Conservation (phyloP, 1,140 invertebrate genomes). For the Triops longicaudatus region DNA sequence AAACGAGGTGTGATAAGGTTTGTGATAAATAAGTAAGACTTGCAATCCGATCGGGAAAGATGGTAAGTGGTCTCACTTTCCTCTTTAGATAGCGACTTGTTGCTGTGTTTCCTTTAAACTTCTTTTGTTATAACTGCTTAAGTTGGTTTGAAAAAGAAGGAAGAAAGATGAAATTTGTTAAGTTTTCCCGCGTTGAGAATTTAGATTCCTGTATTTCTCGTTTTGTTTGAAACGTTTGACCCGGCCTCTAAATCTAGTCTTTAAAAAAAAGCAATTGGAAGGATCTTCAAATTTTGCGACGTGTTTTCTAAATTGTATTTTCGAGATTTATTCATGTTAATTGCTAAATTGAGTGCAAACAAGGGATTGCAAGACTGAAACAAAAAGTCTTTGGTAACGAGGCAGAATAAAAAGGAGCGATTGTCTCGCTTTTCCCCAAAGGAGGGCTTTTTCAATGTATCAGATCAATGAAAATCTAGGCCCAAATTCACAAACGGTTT, state of each 20-base stretch:
- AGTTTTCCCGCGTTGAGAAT: not conserved
- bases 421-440: not conserved
- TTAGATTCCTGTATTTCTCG: not conserved
- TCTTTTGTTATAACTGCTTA: not conserved
- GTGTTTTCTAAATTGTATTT: not conserved
- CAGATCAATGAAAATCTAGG: not conserved
- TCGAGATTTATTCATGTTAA: not conserved
- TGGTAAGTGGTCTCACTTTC: not conserved
- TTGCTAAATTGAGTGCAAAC: not conserved
- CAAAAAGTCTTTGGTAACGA: not conserved
- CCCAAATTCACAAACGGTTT: not conserved
- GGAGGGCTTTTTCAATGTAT: not conserved
- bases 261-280: not conserved
- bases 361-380: not conserved
- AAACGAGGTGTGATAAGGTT: constrained; percentile 3
- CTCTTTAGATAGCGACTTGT: not conserved
- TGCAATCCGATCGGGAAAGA: not conserved
- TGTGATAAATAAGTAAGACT: constrained; percentile 3
- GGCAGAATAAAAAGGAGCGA: not conserved
- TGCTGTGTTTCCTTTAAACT: not conserved
- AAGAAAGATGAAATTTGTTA: not conserved
- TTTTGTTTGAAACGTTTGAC: not conserved
- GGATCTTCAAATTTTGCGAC: constrained; percentile 4
- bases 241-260: constrained; percentile 10
- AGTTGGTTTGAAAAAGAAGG: not conserved